Evolutionary conservation across 2,797 vertebrate genomes (phyloP), one percentile per base, ranked within the genome.

Genomic region (Epinephelus malabaricus): DNA sequence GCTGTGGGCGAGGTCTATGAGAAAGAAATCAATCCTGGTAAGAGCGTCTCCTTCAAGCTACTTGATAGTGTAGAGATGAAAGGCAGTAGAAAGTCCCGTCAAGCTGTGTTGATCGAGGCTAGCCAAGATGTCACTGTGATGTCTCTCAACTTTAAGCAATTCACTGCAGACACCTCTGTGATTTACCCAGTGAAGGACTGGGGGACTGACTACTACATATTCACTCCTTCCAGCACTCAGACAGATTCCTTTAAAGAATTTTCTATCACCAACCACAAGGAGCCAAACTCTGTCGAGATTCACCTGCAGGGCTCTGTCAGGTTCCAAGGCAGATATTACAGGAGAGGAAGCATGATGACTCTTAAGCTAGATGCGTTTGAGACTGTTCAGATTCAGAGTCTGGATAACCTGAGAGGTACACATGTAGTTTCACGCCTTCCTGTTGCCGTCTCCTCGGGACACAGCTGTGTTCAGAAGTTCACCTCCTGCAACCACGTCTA

Each of bases 321-420:
- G 6, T 94, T 95, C 60, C 59, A 92, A 53, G 78, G 63, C 3
- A 81, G 53, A 23, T 7, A 77, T 45, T 89, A 93, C n/a, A 19
- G 46, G 14, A 49, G 70, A 0, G 93, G 94, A 10, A 81, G 53
- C 55, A 79, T 66, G 34, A 30, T 96, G 21, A 78, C 2, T 0
- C 3, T 95, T 14, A 71, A 60, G 14, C 87, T 96, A n/a, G 13
- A 68, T 7, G 49, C 95, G 0, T 95, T 90, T n/a, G 79, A 92
- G 8, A 94, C 85, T 5, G 74, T 87, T 51, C 95, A 95, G 71
- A 25, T 96, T 9, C 93, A 95, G 77, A 94, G 94, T 76, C 3
- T 11, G 0, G 30, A 76, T 13, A 85, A 95, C 65, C 86, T 96
- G 45, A 94, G 93, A 0, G 92, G 95, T 13, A 91, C 92, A 13